Evolutionary conservation across 2,113 vertebrate genomes (phyloP).

Genomic region (Antigone vipio): DNA sequence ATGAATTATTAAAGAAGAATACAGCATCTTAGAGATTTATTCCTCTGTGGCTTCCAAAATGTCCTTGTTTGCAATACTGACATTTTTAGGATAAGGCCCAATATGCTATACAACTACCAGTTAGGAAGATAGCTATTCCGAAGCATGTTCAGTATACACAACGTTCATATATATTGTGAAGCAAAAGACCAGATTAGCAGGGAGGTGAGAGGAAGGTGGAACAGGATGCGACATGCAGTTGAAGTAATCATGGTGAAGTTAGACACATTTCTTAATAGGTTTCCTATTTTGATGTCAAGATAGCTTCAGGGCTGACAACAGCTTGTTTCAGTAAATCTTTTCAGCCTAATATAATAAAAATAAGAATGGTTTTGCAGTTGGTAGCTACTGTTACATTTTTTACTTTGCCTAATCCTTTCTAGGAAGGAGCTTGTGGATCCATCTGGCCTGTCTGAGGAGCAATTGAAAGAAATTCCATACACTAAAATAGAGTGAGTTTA

Average conservation of each 20-base stretch:
- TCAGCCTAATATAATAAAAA: neutral
- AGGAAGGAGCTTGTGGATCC: constrained; percentile 89
- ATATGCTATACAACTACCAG: neutral
- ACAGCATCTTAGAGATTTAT: neutral
- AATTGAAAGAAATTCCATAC: constrained; percentile 90
- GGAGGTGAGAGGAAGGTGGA: neutral
- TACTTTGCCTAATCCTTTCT: constrained; percentile 18
- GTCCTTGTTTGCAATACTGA: neutral
- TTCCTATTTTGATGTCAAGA: neutral
- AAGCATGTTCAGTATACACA: neutral
- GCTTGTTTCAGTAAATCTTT: neutral
- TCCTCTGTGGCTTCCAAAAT: neutral
- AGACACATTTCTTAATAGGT: neutral
- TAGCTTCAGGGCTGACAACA: neutral
- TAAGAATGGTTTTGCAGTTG: neutral
- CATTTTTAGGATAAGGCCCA: neutral
- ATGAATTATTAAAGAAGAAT: neutral
- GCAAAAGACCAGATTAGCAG: neutral
- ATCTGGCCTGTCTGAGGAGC: constrained; percentile 85
- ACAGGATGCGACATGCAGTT: neutral
- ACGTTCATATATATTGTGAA: neutral
- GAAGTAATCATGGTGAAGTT: neutral
- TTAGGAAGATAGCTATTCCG: neutral
- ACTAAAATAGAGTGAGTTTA: constrained; percentile 88
- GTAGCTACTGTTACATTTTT: neutral